Conservation (phyloP, 2,797 vertebrate species). For the Avahi laniger region DNA sequence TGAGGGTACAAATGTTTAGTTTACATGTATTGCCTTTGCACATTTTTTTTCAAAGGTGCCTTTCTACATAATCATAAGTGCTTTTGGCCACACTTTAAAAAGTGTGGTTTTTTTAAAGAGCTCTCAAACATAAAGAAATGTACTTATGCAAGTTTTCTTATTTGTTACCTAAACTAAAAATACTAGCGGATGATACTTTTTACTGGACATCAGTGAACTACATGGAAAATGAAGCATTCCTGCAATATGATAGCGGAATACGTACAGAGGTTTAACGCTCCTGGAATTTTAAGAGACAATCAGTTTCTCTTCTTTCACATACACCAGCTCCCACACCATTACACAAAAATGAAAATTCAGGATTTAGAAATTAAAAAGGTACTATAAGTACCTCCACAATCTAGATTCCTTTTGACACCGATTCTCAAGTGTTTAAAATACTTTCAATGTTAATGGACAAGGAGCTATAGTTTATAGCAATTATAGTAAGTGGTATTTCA, state of each 20-base stretch:
- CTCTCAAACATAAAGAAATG: neutral
- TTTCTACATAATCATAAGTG: neutral
- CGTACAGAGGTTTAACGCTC: neutral
- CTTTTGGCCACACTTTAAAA: neutral
- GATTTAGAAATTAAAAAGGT: neutral
- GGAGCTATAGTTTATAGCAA: neutral
- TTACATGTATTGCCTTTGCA: no score
- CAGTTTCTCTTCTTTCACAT: neutral
- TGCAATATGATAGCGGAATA: neutral
- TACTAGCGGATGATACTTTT: neutral
- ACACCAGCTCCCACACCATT: neutral
- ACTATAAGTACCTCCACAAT: neutral
- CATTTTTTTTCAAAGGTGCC: neutral
- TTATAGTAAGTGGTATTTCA: neutral
- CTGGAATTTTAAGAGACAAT: neutral
- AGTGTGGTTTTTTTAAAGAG: neutral
- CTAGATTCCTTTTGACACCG: neutral
- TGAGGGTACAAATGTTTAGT: no score
- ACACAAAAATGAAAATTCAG: neutral
- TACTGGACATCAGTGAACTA: neutral
- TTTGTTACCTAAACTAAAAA: neutral
- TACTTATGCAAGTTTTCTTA: neutral
- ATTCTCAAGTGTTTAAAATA: neutral
- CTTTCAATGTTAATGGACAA: neutral
- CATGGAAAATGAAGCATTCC: neutral